phyloP scores from a whole-genome alignment of 2,113 vertebrate species.

The Meleagris gallopavo region DNA sequence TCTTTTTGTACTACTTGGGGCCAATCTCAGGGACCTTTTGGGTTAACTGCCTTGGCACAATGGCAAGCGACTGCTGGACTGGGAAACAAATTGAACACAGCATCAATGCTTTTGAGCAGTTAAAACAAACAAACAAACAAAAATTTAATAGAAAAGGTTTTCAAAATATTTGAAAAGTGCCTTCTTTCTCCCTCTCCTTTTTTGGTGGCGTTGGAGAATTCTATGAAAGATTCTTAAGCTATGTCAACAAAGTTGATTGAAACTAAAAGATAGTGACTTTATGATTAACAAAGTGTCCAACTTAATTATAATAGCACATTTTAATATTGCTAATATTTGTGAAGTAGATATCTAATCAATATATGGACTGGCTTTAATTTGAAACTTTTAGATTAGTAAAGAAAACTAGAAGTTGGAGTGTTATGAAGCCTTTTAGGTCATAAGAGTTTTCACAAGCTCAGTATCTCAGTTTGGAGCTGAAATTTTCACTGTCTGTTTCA shows the following conservation, averaged over 20 bases:
- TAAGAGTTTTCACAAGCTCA: not conserved
- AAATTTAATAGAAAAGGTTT: not conserved
- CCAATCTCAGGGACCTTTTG: not conserved
- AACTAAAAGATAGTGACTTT: not conserved
- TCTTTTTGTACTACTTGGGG: not conserved
- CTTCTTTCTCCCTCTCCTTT: no score
- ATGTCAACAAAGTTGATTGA: no score
- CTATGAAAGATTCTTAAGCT: not conserved
- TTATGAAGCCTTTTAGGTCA: not conserved
- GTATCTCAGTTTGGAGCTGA: not conserved
- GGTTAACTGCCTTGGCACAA: not conserved
- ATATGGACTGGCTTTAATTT: not conserved
- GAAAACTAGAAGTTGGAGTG: not conserved
- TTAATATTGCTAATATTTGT: not conserved
- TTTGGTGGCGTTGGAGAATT: not conserved
- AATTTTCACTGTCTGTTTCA: not conserved
- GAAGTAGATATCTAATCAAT: not conserved
- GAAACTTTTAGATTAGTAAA: not conserved
- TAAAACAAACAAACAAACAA: not conserved
- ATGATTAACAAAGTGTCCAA: not conserved
- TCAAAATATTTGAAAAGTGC: not conserved
- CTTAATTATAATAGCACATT: not conserved
- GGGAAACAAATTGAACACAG: not conserved
- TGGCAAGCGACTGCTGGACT: not conserved
- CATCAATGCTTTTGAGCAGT: not conserved